A percentile compares a stretch with the other conserved stretches of the same genome.
These are phyloP conservation scores for Andrena chrysosceles DNA, from an alignment of 2,888 invertebrate genomes.

Conservation along the genomic window DNA sequence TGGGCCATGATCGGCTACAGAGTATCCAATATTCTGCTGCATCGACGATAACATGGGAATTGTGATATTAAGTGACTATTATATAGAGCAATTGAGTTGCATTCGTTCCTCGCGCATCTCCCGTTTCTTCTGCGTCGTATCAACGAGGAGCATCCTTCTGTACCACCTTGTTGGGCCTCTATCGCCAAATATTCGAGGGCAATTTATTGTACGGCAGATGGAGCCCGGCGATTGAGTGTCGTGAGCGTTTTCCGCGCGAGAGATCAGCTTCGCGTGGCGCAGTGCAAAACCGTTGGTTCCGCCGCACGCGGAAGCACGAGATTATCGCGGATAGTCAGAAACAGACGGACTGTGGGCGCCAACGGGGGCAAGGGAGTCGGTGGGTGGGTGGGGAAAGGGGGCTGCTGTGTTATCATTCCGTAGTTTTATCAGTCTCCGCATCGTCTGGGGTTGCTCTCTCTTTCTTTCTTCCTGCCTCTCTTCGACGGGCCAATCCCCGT, in stretches of 20 bases:
- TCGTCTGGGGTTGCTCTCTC: constrained; percentile 76
- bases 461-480: constrained; percentile 53
- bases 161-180: too few relatives aligned
- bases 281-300: constrained; percentile 30
- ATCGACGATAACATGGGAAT: too few relatives aligned
- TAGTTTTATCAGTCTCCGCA: constrained; percentile 75
- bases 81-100: too few relatives aligned
- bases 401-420: constrained; percentile 72
- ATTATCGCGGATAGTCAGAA: constrained; percentile 75
- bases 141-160: too few relatives aligned
- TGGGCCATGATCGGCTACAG: too few relatives aligned
- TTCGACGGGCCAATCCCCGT: constrained; percentile 54
- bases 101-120: too few relatives aligned
- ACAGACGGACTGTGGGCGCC: constrained; percentile 65
- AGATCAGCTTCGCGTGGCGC: constrained; percentile 19
- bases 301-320: constrained; percentile 59
- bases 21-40: too few relatives aligned
- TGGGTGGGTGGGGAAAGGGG: constrained; percentile 31
- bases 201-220: not conserved
- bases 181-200: not conserved
- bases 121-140: too few relatives aligned
- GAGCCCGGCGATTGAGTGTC: constrained; percentile 15
- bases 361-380: constrained; percentile 30
- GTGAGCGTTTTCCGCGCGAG: constrained; percentile 28
- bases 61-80: too few relatives aligned